These are phyloP conservation scores for Drosophila setifemur DNA, from an alignment of 1,140 invertebrate species.

Conservation along the genomic window DNA sequence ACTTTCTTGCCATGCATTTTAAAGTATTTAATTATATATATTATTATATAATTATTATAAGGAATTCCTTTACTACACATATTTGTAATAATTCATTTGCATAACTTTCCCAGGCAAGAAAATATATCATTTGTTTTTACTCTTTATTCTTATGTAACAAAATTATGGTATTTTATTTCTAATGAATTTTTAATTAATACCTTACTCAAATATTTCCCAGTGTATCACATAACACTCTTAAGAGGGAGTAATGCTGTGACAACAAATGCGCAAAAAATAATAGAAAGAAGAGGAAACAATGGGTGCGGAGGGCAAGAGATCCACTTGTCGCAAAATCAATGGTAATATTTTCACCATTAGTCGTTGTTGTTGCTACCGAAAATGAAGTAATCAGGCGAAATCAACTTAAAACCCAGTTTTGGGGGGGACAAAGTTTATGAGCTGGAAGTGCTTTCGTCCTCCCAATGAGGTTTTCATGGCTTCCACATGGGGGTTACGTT, in stretches of 20 bases:
- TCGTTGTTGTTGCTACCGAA: slow-evolving; percentile 22
- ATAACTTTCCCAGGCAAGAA: no score
- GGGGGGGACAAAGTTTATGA: slow-evolving; percentile 60
- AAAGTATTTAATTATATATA: no score
- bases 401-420: slow-evolving; percentile 55
- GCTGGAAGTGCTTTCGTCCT: slow-evolving; percentile 46
- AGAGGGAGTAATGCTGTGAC: not conserved
- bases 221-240: not conserved
- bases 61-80: no score
- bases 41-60: no score
- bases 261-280: slow-evolving; percentile 40
- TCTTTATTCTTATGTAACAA: no score
- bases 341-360: slow-evolving; percentile 77
- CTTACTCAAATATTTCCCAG: not conserved
- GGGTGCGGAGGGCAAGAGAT: slow-evolving; percentile 10
- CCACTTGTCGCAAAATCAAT: slow-evolving; percentile 79
- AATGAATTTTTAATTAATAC: no score
- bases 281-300: not conserved
- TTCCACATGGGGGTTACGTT: no score
- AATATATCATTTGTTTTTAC: no score
- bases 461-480: slow-evolving; percentile 3
- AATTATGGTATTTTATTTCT: no score
- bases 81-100: no score
- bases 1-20: no score
- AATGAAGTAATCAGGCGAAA: slow-evolving; percentile 54